These are phyloP conservation scores for Bombyx mandarina DNA, from an alignment of 1,140 invertebrate species.

Conservation along the genomic window DNA sequence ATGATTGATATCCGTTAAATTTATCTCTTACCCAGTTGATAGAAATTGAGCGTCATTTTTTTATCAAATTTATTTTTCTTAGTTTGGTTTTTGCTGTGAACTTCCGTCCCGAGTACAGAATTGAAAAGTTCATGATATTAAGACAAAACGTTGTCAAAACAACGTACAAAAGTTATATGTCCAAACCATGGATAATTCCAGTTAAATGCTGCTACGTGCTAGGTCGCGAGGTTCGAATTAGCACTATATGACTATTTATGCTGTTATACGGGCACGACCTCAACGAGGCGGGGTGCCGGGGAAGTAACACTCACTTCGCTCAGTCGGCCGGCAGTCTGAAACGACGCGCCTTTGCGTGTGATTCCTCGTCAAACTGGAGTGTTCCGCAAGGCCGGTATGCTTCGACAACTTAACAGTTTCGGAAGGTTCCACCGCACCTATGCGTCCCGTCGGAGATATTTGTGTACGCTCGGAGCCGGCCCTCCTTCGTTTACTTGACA, in stretches of 20 bases:
- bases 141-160: too few species aligned
- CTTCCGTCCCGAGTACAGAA: too few species aligned
- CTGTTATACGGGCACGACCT: slow-evolving; percentile 29
- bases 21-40: too few species aligned
- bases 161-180: neutral
- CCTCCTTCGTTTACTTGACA: slow-evolving; percentile 50
- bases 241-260: slow-evolving; percentile 19
- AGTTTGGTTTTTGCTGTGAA: too few species aligned
- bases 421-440: slow-evolving; percentile 33
- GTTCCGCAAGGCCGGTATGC: slow-evolving; percentile 56
- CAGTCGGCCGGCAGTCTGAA: slow-evolving; percentile 44
- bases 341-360: slow-evolving; percentile 56
- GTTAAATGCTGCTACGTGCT: slow-evolving; percentile 2
- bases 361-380: slow-evolving; percentile 59
- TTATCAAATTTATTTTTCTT: too few species aligned
- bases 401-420: slow-evolving; percentile 49
- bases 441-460: slow-evolving; percentile 49
- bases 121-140: too few species aligned
- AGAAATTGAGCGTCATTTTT: too few species aligned
- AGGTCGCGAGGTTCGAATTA: slow-evolving; percentile 43
- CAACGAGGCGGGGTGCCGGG: slow-evolving; percentile 29
- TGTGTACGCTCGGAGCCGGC: slow-evolving; percentile 52
- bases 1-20: too few species aligned
- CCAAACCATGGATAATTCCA: too few species aligned
- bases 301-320: slow-evolving; percentile 5